Conservation (phyloP, 2,797 vertebrate species). For the Argya squamiceps region DNA sequence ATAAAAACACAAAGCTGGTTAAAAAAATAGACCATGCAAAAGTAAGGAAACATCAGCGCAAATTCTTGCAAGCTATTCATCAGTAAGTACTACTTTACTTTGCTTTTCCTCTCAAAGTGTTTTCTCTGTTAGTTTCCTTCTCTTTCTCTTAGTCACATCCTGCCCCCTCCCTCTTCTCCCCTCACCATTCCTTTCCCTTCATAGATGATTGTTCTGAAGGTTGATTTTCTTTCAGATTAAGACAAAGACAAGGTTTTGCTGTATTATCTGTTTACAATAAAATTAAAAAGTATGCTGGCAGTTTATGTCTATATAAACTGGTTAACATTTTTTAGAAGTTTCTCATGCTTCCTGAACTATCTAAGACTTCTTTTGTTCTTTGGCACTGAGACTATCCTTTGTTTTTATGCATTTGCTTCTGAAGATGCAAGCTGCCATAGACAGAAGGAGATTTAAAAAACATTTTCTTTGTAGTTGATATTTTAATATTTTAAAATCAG, state of each 20-base stretch:
- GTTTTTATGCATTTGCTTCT: background rate
- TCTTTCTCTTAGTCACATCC: background rate
- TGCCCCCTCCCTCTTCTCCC: background rate
- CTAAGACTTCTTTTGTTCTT: background rate
- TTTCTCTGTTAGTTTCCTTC: background rate
- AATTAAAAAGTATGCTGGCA: background rate
- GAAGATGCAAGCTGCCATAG: background rate
- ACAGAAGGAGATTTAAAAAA: background rate
- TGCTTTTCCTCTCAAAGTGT: background rate
- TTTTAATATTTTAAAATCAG: background rate
- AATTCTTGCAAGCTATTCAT: constrained; percentile 99
- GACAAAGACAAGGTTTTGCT: background rate
- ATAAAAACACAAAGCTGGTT: constrained; percentile 99
- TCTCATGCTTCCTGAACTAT: background rate
- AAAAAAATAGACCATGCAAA: constrained; percentile 99
- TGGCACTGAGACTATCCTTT: background rate
- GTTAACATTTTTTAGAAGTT: background rate
- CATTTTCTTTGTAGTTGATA: background rate
- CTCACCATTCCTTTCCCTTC: background rate
- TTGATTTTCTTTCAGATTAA: background rate
- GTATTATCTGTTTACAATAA: background rate
- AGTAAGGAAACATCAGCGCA: constrained; percentile 99
- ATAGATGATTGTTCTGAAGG: background rate
- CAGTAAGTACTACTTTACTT: constrained; percentile 88
- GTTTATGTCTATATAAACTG: background rate